Evolutionary conservation across 2,888 invertebrate genomes (phyloP).

Genomic region (Trilocha varians): DNA sequence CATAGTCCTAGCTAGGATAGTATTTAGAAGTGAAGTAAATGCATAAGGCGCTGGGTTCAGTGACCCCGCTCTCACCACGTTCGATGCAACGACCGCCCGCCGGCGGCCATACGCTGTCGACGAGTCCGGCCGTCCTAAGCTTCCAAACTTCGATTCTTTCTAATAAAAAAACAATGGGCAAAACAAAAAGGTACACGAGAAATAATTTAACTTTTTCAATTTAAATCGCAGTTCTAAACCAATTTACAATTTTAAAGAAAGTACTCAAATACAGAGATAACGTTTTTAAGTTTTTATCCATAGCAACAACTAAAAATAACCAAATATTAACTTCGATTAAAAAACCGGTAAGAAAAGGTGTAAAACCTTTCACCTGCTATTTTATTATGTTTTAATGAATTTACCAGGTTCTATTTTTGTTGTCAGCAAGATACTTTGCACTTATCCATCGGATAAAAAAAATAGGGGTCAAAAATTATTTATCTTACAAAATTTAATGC

Average conservation of each 20-base stretch:
- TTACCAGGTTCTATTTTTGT: no score
- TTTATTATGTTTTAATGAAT: no score
- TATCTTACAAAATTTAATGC: no score
- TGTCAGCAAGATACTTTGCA: no score
- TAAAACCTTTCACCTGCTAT: no score
- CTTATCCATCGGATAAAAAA: no score
- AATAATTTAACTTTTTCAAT: slow-evolving; percentile 1
- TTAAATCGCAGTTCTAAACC: not conserved
- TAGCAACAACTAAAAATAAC: no score
- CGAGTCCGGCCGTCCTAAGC: slow-evolving; percentile 2
- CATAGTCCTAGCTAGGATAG: slow-evolving; percentile 39
- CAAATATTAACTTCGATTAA: no score
- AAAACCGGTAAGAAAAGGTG: no score
- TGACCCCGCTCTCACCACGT: slow-evolving; percentile 68
- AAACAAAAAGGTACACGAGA: slow-evolving; percentile 2
- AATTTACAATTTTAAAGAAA: not conserved
- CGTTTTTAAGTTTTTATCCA: no score
- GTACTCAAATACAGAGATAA: no score
- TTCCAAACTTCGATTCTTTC: not conserved
- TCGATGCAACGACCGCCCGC: slow-evolving; percentile 57
- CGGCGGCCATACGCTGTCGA: slow-evolving; percentile 5
- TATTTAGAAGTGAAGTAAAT: slow-evolving; percentile 45
- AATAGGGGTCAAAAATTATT: no score
- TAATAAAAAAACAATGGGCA: slow-evolving; percentile 1
- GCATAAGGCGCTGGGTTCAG: slow-evolving; percentile 60